Evolutionary conservation across 1,140 invertebrate species (phyloP), one percentile per base, ranked within the genome.

Genomic region (Macrobrachium rosenbergii): DNA sequence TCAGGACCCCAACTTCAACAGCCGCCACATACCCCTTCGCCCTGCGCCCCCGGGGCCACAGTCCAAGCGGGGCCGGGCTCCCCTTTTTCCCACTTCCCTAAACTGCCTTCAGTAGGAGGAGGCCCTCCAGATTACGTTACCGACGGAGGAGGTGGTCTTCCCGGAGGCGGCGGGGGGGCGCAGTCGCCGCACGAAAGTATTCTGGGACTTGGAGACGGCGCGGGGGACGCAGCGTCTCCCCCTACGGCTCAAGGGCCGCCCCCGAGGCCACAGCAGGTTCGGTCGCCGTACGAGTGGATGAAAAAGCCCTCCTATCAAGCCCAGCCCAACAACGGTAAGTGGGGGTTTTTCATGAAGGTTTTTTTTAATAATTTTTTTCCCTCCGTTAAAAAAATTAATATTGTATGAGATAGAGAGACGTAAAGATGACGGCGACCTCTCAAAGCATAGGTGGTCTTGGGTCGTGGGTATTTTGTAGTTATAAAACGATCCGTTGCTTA

Each of bases 201-300:
- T 8, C 37, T 84, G 59, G 21, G 28, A 6, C 62, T 82, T 2
- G 43, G 60, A 12, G 79, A 88, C 17, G 76, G 75, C 52, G 62
- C 78, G 45, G 72, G 14, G 52, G 80, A 81, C 64, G 86, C 59
- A 2, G 86, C 28, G 11, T 82, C 83, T 52, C 75, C 73, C 75
- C 79, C 82, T 58, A 59, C 69, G 23, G 59, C 43, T 5, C 59
- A 83, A 28, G 73, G 75, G 64, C 67, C 59, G 45, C 59, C 88
- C 10, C 43, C 82, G 23, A 92, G 94, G 90, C 95, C 96, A 19
- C 93, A 94, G 11, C 94, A 95, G 3, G 94, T 94, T 19, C 93
- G 95, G 19, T 96, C 95, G 79, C 96, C 96, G 0, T 97, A 94
- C 91, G 96, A 97, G 89, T 98, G 96, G 96, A 97, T 98, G 94